A percentile compares a stretch with the other conserved stretches of the same genome.
These are phyloP conservation scores for Montipora cactus DNA, from an alignment of 64 coral and sea anemone species.

Conservation along the genomic window DNA sequence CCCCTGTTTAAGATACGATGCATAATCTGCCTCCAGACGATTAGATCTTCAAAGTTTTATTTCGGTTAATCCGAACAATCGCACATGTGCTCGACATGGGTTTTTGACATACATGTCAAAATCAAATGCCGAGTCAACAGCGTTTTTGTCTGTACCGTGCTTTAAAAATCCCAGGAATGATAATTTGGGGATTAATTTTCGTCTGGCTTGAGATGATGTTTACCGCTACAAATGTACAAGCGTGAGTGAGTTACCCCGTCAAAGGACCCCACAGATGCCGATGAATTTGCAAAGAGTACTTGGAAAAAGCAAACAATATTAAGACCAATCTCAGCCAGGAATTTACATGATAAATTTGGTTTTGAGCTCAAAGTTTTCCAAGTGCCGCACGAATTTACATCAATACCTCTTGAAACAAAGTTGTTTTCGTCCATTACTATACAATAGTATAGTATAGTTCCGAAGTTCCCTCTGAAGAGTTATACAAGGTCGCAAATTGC, in stretches of 20 bases:
- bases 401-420: not conserved
- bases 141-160: not conserved
- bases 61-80: not conserved
- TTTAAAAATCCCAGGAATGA: not conserved
- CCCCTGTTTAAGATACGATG: too few relatives aligned
- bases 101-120: not conserved
- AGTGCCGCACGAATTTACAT: not conserved
- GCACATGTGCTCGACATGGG: not conserved
- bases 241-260: not conserved
- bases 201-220: not conserved
- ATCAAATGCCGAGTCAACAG: not conserved
- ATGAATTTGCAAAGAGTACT: not conserved
- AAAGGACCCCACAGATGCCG: too few relatives aligned
- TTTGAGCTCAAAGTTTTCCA: not conserved
- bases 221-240: not conserved
- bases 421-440: not conserved
- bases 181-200: not conserved
- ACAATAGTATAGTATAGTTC: too few relatives aligned
- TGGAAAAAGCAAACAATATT: too few relatives aligned
- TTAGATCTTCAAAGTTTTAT: not conserved
- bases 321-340: not conserved
- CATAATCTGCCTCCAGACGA: not conserved
- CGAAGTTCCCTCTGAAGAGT: too few relatives aligned
- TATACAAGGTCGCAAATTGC: too few relatives aligned
- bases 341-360: not conserved